Percentiles rank a stretch among this genome's conserved stretches.
Conservation (phyloP, 2,888 invertebrate genomes). For the Mongoloraphidia duomilia region DNA sequence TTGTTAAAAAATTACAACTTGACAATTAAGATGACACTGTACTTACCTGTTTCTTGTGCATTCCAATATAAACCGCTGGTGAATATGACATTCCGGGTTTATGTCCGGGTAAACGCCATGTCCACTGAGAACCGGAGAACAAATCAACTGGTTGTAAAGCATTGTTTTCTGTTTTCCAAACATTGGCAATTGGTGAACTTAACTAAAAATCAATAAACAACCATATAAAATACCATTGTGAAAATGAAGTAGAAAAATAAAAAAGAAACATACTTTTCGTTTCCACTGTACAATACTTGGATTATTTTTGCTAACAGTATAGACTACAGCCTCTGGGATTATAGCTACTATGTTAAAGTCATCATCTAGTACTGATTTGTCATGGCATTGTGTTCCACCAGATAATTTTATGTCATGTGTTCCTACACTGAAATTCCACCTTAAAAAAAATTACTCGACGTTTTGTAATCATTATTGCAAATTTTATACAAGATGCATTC, state of each 20-base stretch:
- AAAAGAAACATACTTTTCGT: background rate
- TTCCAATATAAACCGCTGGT: slow-evolving; percentile 71
- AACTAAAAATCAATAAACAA: slow-evolving; percentile 38
- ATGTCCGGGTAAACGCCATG: slow-evolving; percentile 25
- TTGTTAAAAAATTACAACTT: background rate
- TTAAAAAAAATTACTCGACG: slow-evolving; percentile 18
- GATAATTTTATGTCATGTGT: slow-evolving; percentile 63
- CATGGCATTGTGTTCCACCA: slow-evolving; percentile 34
- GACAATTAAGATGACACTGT: slow-evolving; percentile 18
- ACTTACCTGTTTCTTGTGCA: slow-evolving; percentile 63
- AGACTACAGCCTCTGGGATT: slow-evolving; percentile 58
- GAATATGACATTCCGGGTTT: slow-evolving; percentile 15
- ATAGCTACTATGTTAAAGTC: slow-evolving; percentile 47
- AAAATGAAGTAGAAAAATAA: slow-evolving; percentile 13
- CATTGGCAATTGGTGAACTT: slow-evolving; percentile 68
- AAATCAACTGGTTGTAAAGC: slow-evolving; percentile 56
- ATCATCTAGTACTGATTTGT: slow-evolving; percentile 19
- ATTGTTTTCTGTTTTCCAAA: slow-evolving; percentile 66
- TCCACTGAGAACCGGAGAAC: slow-evolving; percentile 44
- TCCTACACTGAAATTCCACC: slow-evolving; percentile 95
- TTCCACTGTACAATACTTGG: slow-evolving; percentile 21
- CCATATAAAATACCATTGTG: slow-evolving; percentile 19
- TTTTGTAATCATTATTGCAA: background rate
- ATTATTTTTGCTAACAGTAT: slow-evolving; percentile 44
- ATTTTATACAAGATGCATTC: background rate